phyloP scores from a whole-genome alignment of 2,113 vertebrate genomes.

The Petaurus breviceps region DNA sequence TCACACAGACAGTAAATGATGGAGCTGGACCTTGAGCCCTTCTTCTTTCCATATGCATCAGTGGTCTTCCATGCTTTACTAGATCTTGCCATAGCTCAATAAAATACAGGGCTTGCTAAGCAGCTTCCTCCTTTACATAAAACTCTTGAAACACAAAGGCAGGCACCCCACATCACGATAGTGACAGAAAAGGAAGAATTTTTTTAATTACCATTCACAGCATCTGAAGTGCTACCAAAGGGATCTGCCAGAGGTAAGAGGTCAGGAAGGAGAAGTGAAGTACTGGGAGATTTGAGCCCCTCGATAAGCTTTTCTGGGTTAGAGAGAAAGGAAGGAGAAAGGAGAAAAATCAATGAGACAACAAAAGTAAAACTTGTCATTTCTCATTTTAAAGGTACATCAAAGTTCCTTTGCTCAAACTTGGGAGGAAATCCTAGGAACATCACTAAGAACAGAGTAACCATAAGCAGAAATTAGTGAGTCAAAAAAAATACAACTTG shows the following conservation, averaged over 20 bases:
- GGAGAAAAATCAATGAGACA: conserved; percentile 67
- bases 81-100: not conserved
- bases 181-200: conserved; percentile 61
- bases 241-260: conserved; percentile 92
- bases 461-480: not conserved
- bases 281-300: conserved; percentile 93
- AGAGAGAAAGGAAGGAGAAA: conserved; percentile 75
- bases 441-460: not conserved
- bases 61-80: not conserved
- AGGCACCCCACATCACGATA: conserved; percentile 59
- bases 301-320: conserved; percentile 94
- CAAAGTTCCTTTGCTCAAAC: not conserved
- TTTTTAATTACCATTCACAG: conserved; percentile 84
- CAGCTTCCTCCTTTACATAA: conserved; percentile 5
- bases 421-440: not conserved
- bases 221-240: conserved; percentile 89
- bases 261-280: conserved; percentile 91
- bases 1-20: not conserved
- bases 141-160: conserved; percentile 45
- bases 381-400: conserved; percentile 26
- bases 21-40: not conserved
- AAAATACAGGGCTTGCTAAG: not conserved
- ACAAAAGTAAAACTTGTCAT: conserved; percentile 39
- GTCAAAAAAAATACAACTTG: not conserved
- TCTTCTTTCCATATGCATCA: not conserved